Evolutionary conservation across 2,113 vertebrate genomes (phyloP).

Genomic region (Microcebus ravelobensis): DNA sequence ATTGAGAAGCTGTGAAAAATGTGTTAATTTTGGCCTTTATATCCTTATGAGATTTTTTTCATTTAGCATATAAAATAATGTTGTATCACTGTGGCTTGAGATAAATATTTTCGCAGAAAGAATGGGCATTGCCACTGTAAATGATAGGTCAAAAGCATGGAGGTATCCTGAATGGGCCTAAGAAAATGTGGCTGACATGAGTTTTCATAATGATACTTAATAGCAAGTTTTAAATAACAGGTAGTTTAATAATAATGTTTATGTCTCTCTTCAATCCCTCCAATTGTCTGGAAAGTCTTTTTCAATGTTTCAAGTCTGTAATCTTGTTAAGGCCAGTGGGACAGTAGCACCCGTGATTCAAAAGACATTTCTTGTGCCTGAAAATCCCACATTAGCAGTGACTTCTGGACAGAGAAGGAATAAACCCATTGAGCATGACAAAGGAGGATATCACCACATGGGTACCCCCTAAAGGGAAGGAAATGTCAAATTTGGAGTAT

Average conservation of each 20-base stretch:
- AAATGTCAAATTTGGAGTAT: neutral
- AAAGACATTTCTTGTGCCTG: neutral
- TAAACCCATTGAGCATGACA: neutral
- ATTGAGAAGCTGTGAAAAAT: neutral
- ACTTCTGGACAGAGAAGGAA: neutral
- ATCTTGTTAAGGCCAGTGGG: neutral
- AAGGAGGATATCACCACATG: neutral
- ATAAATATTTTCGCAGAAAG: neutral
- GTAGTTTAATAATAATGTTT: neutral
- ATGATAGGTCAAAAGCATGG: neutral
- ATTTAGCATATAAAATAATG: slow-evolving; percentile 10
- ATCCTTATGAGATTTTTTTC: neutral
- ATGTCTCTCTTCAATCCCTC: neutral
- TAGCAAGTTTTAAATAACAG: neutral
- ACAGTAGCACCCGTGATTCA: neutral
- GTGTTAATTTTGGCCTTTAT: neutral
- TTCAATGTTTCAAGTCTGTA: neutral
- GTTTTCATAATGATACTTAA: neutral
- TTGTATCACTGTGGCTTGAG: neutral
- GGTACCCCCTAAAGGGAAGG: neutral
- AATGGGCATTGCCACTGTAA: neutral
- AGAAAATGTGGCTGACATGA: neutral
- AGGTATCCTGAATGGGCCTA: neutral
- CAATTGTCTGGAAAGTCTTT: neutral
- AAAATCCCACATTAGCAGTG: neutral